Conservation (phyloP, 30 jellyfish, hydroid and myxozoan species). For the Cassiopea andromeda region DNA sequence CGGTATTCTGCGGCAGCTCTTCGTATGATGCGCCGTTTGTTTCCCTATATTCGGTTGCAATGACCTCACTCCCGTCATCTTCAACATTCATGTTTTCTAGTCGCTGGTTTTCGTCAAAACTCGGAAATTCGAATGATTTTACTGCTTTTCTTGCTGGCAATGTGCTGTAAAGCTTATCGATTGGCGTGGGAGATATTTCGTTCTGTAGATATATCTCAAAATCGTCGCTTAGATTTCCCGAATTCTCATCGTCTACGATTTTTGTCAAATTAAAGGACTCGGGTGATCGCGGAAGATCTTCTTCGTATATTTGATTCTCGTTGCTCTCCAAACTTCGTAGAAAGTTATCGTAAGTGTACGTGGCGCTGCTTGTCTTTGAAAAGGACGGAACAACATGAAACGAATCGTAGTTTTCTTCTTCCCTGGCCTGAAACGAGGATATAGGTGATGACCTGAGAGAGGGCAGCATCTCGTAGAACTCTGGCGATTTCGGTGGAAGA, state of each 20-base stretch:
- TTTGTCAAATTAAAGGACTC: constrained; percentile 22
- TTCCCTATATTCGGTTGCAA: background rate
- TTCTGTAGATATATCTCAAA: constrained; percentile 67
- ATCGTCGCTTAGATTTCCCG: constrained; percentile 43
- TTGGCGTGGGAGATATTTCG: constrained; percentile 78
- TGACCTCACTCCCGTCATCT: background rate
- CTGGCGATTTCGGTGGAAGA: constrained; percentile 72
- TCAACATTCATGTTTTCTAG: constrained; percentile 40
- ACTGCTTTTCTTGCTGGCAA: constrained; percentile 39
- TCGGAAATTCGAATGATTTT: constrained; percentile 51
- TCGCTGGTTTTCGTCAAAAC: constrained; percentile 60
- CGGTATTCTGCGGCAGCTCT: background rate
- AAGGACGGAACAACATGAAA: constrained; percentile 68
- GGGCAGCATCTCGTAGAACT: constrained; percentile 67
- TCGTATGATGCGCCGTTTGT: background rate
- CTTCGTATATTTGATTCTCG: constrained; percentile 9
- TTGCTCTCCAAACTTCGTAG: constrained; percentile 41
- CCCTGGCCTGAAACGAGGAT: constrained; percentile 40
- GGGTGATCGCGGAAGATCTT: constrained; percentile 30
- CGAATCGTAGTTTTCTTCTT: constrained; percentile 59
- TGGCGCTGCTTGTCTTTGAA: background rate
- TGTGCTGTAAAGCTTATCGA: constrained; percentile 70
- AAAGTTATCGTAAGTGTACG: constrained; percentile 63
- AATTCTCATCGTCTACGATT: constrained; percentile 10
- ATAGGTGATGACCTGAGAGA: constrained; percentile 63